These are phyloP conservation scores for Drosophila kanekoi DNA, from an alignment of 2,888 invertebrate species.

Conservation along the genomic window DNA sequence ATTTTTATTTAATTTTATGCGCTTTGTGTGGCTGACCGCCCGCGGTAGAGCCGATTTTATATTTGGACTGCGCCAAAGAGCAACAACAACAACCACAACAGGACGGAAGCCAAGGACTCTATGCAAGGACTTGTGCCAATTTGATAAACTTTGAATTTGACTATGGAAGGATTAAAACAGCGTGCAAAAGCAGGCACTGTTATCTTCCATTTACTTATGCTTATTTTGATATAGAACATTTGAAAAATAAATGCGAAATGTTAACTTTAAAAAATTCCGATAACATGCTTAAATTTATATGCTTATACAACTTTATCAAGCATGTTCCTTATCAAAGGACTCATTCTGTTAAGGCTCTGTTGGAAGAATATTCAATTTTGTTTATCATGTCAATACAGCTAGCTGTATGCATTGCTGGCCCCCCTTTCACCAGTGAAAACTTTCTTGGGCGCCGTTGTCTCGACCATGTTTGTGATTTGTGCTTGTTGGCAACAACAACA, in stretches of 20 bases:
- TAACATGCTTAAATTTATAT: not conserved
- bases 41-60: slow-evolving; percentile 22
- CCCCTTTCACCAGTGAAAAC: not conserved
- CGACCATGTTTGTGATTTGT: slow-evolving; percentile 36
- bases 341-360: not conserved
- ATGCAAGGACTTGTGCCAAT: slow-evolving; percentile 17
- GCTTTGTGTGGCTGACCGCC: slow-evolving; percentile 46
- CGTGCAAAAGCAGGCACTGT: not conserved
- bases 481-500: slow-evolving; percentile 38
- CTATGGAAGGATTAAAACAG: not conserved
- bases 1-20: slow-evolving; percentile 73
- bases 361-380: slow-evolving; percentile 41
- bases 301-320: not conserved
- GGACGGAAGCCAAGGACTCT: slow-evolving; percentile 11
- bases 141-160: slow-evolving; percentile 32
- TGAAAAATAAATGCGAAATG: not conserved
- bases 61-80: slow-evolving; percentile 6
- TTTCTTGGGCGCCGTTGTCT: slow-evolving; percentile 51
- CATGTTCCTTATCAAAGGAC: not conserved
- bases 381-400: slow-evolving; percentile 60
- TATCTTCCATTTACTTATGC: too few species aligned
- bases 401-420: slow-evolving; percentile 21
- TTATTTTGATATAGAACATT: not conserved
- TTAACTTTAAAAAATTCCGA: not conserved
- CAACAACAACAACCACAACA: slow-evolving; percentile 1